A percentile compares a stretch with the other conserved stretches of the same genome.
Conservation (phyloP, 2,113 vertebrate species). For the Tringa solitaria region DNA sequence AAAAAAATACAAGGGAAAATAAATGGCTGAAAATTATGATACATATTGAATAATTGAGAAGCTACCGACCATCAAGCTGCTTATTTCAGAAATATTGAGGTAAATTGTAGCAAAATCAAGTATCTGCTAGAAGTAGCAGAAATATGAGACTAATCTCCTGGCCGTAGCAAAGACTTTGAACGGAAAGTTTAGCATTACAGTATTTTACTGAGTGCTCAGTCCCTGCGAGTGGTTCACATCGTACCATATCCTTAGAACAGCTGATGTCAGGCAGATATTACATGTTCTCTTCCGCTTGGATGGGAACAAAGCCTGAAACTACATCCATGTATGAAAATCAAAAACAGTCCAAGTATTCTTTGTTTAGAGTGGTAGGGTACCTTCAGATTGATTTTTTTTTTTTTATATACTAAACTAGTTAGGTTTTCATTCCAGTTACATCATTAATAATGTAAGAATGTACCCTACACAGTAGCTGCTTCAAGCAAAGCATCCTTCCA, state of each 20-base stretch:
- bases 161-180: not conserved
- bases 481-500: not conserved
- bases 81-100: not conserved
- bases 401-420: not conserved
- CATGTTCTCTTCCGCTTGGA: not conserved
- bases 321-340: not conserved
- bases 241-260: not conserved
- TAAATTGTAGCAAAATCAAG: not conserved
- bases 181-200: not conserved
- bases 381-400: not conserved
- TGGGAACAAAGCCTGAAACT: not conserved
- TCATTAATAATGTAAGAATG: not conserved
- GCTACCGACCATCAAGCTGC: not conserved
- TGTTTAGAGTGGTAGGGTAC: not conserved
- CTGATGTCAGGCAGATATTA: not conserved
- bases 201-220: not conserved
- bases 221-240: not conserved
- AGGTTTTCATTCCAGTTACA: not conserved
- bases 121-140: not conserved
- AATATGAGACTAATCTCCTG: not conserved
- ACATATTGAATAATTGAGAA: not conserved
- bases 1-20: not conserved
- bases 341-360: not conserved
- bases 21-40: not conserved
- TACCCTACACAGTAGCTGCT: not conserved